phyloP scores from a whole-genome alignment of 2,888 invertebrate genomes.

The Leptura quadrifasciata region DNA sequence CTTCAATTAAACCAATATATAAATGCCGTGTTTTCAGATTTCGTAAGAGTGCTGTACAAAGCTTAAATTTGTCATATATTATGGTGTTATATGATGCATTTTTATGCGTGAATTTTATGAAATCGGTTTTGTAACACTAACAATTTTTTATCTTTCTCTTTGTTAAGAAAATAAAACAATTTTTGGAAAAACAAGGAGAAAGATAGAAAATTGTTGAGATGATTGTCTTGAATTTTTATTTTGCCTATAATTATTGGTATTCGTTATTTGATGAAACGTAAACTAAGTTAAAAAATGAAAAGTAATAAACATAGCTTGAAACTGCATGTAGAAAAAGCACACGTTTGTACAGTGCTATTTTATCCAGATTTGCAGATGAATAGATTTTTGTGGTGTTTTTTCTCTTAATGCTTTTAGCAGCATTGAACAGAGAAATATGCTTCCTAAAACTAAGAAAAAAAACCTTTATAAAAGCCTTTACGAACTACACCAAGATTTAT shows the following conservation, averaged over 20 bases:
- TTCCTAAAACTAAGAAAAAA: too few species aligned
- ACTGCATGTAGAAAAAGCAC: too few species aligned
- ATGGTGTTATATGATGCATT: constrained; percentile 36
- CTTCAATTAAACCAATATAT: background rate
- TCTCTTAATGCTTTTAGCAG: too few species aligned
- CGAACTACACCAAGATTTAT: too few species aligned
- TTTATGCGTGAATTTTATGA: background rate
- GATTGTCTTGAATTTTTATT: background rate
- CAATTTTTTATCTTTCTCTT: background rate
- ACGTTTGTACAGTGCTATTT: too few species aligned
- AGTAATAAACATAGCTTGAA: too few species aligned
- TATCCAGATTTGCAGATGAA: too few species aligned
- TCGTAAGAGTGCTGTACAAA: background rate
- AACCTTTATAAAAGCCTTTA: too few species aligned
- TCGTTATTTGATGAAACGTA: too few species aligned
- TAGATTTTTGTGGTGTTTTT: too few species aligned
- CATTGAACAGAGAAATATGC: too few species aligned
- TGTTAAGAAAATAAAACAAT: background rate
- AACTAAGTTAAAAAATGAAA: too few species aligned
- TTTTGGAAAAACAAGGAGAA: background rate
- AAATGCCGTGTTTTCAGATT: background rate
- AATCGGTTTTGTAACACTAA: background rate
- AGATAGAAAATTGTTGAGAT: background rate
- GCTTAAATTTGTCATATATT: constrained; percentile 7
- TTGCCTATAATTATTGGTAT: constrained; percentile 19